Percentiles rank a stretch among this genome's conserved stretches.
Conservation (phyloP, 2,888 invertebrate genomes). For the Cerceris rybyensis region DNA sequence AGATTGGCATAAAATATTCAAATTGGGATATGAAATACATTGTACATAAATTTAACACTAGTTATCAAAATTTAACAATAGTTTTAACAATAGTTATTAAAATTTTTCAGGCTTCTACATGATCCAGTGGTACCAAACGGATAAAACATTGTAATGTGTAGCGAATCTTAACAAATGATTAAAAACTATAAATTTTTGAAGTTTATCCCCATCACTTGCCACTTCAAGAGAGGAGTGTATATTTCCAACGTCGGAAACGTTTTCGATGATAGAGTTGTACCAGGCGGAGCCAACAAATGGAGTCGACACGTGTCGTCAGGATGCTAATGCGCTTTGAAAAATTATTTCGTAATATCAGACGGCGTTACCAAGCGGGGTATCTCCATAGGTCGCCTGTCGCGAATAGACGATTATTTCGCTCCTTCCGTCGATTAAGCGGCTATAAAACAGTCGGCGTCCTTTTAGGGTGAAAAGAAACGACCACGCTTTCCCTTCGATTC, state of each 20-base stretch:
- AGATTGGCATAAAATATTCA: too few relatives aligned
- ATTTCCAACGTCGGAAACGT: slow-evolving; percentile 29
- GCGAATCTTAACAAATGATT: too few relatives aligned
- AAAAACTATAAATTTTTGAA: too few relatives aligned
- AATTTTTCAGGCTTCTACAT: too few relatives aligned
- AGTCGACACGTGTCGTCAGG: slow-evolving; percentile 66
- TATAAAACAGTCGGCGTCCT: slow-evolving; percentile 64
- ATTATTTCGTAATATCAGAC: slow-evolving; percentile 66
- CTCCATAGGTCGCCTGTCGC: slow-evolving; percentile 10
- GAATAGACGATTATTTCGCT: slow-evolving; percentile 17
- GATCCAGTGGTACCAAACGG: too few relatives aligned
- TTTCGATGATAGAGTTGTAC: slow-evolving; percentile 57
- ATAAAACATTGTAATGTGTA: too few relatives aligned
- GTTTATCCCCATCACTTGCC: too few relatives aligned
- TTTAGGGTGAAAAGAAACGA: slow-evolving; percentile 24
- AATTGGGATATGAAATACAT: too few relatives aligned
- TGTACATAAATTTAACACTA: too few relatives aligned
- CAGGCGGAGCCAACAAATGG: slow-evolving; percentile 54
- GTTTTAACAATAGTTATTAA: too few relatives aligned
- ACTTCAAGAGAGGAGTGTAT: background rate
- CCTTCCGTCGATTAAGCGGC: slow-evolving; percentile 55
- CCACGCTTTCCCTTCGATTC: slow-evolving; percentile 11
- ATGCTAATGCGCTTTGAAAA: slow-evolving; percentile 71
- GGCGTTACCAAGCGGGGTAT: slow-evolving; percentile 16
- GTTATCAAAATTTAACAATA: too few relatives aligned